Evolutionary conservation across 1,140 invertebrate species (phyloP), one percentile per base, ranked within the genome.

Genomic region (Stenopsyche tienmushanensis): DNA sequence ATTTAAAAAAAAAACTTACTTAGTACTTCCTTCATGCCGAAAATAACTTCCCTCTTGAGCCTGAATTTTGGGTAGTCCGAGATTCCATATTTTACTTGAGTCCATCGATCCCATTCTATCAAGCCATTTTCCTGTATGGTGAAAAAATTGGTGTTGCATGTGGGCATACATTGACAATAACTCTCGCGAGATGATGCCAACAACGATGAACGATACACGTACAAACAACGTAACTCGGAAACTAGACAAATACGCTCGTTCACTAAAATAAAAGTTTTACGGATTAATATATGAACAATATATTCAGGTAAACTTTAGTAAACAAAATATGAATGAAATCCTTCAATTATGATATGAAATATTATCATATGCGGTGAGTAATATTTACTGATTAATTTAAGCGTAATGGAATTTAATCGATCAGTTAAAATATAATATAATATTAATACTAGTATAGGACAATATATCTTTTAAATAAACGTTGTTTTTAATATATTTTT

Each of bases 1-100:
- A n/a, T n/a, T n/a, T n/a, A n/a, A n/a, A n/a, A n/a, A n/a, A n/a
- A n/a, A n/a, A n/a, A n/a, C n/a, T n/a, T n/a, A 66, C 68, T 62
- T 17, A 70, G 34, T 21, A 77, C 70, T 68, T 79, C 76, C 44
- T 75, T 78, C 63, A 78, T 75, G 29, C 78, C 76, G 23, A 77
- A 79, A 0, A 79, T 71, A 8, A 79, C 73, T 66, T 79, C 77
- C 1, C 77, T 66, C 8, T 76, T 68, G 24, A 78, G 67, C 0
- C 77, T 69, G 1, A 78, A 72, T 41, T 78, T 78, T 1, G 78
- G 77, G 29, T 62, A 67, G 10, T 60, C 53, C 15, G 23, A 58
- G 10, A 70, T 44, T 2, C 65, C 62, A 21, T 57, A 67, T 24
- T 67, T 70, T 7, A 70, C 17, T n/a, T 64, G 57, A 9, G 62